Evolutionary conservation across 2,797 vertebrate genomes (phyloP), one percentile per base, ranked within the genome.

Genomic region (Malurus splendens): DNA sequence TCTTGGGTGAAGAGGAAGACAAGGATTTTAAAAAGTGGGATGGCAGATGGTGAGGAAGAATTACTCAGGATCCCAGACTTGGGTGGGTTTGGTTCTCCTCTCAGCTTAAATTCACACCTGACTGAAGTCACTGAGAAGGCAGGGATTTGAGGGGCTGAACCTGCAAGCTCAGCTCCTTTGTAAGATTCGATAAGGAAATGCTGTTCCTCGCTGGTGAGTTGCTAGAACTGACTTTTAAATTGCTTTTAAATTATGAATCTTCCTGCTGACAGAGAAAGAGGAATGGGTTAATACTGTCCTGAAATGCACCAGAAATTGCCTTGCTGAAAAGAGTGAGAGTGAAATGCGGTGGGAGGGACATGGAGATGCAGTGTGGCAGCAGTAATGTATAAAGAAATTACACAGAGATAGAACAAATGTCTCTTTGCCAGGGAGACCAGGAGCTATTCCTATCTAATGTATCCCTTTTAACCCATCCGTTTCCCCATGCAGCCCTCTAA

Each of bases 251-350:
- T 87, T 44, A 62, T n/a, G n/a, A 91, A 71, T 64, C 30, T 77
- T 79, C 25, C 79, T 44, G 14, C 83, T 70, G 73, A 48, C 64
- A 48, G 66, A 87, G 71, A 67, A 93, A 91, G 86, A 94, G 66
- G 87, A 94, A 94, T 36, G 93, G 86, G 95, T 96, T 95, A 93
- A 94, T 90, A 74, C 47, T 96, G 95, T 95, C 94, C 96, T 96
- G 92, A 96, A 94, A 95, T 95, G 93, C 91, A 95, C 95, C 90
- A 95, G 87, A 94, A 96, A 94, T 92, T 95, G 94, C 81, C 57
- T 90, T 70, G 84, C 87, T 93, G 82, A 86, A 88, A 86, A 89
- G 88, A 93, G 74, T 86, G 93, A 91, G 93, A 95, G 92, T 22
- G 33, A 94, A 95, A 91, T 88, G 76, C 87, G 82, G 94, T 92